These are phyloP conservation scores for Oryzaephilus surinamensis DNA, from an alignment of 1,140 invertebrate species.

Conservation along the genomic window DNA sequence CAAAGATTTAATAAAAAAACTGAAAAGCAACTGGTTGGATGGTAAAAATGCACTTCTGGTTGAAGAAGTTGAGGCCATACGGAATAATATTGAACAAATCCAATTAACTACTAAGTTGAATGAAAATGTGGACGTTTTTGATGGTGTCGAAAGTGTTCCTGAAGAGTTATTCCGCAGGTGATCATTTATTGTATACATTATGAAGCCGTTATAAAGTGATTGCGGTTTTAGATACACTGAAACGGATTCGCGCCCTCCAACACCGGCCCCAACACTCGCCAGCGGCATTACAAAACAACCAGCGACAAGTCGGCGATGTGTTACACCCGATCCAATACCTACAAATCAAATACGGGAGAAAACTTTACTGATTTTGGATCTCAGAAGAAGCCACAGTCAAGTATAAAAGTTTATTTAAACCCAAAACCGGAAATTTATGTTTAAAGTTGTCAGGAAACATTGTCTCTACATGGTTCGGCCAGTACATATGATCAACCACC, in stretches of 20 bases:
- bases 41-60: slow-evolving; percentile 39
- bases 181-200: too few species aligned
- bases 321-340: slow-evolving; percentile 39
- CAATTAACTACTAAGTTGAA: slow-evolving; percentile 6
- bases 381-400: slow-evolving; percentile 47
- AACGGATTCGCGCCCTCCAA: slow-evolving; percentile 65
- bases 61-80: slow-evolving; percentile 42
- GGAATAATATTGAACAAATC: slow-evolving; percentile 33
- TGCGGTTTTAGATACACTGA: slow-evolving; percentile 57
- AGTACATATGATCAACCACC: slow-evolving; percentile 21
- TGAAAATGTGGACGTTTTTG: slow-evolving; percentile 1
- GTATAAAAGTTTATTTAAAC: too few species aligned
- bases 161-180: slow-evolving; percentile 45
- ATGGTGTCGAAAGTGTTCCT: slow-evolving; percentile 38
- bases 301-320: slow-evolving; percentile 38
- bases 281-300: slow-evolving; percentile 42
- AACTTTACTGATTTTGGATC: slow-evolving; percentile 39
- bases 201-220: not conserved
- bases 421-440: not conserved
- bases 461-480: slow-evolving; percentile 22
- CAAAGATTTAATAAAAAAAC: slow-evolving; percentile 57
- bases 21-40: slow-evolving; percentile 60
- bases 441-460: slow-evolving; percentile 19
- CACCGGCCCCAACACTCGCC: slow-evolving; percentile 58
- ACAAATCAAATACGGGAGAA: slow-evolving; percentile 25